Conservation (phyloP, 37 sponge, comb jelly and placozoan genomes). For the Agelas oroides region DNA sequence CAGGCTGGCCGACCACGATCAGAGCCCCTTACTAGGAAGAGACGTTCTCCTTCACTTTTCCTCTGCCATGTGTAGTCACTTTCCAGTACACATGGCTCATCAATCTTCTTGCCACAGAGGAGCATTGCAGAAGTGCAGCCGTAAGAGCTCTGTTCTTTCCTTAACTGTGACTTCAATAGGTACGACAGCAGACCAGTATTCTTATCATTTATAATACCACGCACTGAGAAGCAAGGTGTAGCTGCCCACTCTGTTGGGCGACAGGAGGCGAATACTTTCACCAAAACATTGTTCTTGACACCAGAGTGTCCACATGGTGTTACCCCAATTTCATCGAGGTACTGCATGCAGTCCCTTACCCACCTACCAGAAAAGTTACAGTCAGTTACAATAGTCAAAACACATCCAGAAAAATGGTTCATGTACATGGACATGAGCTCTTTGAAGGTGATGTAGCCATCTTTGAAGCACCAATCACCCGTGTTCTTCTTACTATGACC, state of each 20-base stretch:
- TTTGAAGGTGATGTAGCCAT: slow-evolving; percentile 65
- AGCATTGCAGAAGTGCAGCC: slow-evolving; percentile 17
- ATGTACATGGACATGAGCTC: slow-evolving; percentile 67
- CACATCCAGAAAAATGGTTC: slow-evolving; percentile 36
- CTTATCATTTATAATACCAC: neutral
- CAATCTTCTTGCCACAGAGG: slow-evolving; percentile 22
- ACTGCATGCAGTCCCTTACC: slow-evolving; percentile 22
- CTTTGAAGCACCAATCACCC: slow-evolving; percentile 88
- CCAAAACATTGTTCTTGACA: slow-evolving; percentile 52
- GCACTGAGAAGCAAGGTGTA: neutral
- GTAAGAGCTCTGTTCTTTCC: slow-evolving; percentile 15
- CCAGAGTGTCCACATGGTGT: slow-evolving; percentile 75
- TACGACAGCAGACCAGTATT: neutral
- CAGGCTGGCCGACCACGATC: slow-evolving; percentile 66
- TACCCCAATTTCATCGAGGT: slow-evolving; percentile 60
- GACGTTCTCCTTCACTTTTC: neutral
- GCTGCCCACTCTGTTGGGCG: slow-evolving; percentile 30
- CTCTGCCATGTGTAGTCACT: slow-evolving; percentile 18
- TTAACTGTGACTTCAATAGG: neutral
- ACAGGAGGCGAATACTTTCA: slow-evolving; percentile 67
- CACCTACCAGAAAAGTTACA: slow-evolving; percentile 71
- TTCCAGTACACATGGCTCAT: slow-evolving; percentile 7
- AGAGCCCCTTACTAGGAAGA: slow-evolving; percentile 41
- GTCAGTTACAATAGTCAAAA: slow-evolving; percentile 62
- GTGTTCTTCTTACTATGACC: slow-evolving; percentile 72